These are phyloP conservation scores for Onychomys arenicola DNA, from an alignment of 2,797 vertebrate genomes.

Conservation along the genomic window DNA sequence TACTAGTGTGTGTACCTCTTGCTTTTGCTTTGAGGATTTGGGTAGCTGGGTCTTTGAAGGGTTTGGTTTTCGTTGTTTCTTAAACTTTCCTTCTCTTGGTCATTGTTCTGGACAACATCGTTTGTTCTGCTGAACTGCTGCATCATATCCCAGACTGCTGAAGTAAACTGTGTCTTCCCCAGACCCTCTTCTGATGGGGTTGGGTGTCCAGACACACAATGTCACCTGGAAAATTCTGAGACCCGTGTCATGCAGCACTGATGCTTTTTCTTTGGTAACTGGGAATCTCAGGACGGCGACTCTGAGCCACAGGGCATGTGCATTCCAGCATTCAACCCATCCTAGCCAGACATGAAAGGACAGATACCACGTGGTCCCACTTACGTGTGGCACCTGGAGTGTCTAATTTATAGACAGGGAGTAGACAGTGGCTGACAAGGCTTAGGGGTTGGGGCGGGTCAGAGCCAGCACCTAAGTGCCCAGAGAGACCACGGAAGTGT, in stretches of 20 bases:
- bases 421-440: background rate
- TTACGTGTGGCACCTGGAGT: fast-evolving
- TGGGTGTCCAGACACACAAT: background rate
- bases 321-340: background rate
- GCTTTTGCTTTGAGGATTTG: background rate
- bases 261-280: background rate
- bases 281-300: background rate
- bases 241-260: background rate
- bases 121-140: background rate
- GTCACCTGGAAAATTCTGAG: background rate
- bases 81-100: background rate
- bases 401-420: background rate
- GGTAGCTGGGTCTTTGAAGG: background rate
- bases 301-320: background rate
- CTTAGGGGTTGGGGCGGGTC: fast-evolving
- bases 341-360: background rate
- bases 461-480: fast-evolving
- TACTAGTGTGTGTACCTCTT: background rate
- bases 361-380: background rate
- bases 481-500: background rate
- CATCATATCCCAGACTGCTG: background rate
- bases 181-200: background rate
- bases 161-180: background rate
- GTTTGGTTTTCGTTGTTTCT: background rate
- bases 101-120: background rate